Base-by-base conservation (phyloP, 2,113 vertebrate genomes). In the Tichodroma muraria region DNA sequence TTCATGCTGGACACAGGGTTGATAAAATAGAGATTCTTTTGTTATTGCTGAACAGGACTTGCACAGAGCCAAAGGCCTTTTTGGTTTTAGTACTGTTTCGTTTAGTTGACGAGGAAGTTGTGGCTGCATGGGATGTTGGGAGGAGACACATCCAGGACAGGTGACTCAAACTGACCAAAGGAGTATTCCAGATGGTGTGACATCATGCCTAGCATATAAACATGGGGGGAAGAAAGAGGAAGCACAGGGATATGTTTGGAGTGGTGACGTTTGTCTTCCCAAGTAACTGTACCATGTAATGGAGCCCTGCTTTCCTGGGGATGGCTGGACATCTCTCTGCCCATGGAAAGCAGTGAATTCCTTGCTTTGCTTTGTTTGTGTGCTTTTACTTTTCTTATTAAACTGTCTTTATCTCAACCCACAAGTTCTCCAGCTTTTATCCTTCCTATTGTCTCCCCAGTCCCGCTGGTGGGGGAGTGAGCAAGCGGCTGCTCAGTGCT, bases 81-180 rank as follows among this genome's bases (percentile, higher is more conserved):
- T 50, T 38, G 18, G 10, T 14, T 73, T 66, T 59, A 0, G 0
- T 24, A 30, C 13, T 52, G 6, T 28, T 66, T 59, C 0, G 0
- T 24, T 24, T 11, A 44, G 6, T 23, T 52, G 23, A 50, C 0
- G 1, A 44, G 15, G 37, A 59, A 37, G 15, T 16, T 73, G 28
- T 28, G 44, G 33, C 45, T 37, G 15, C 11, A 7, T 33, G 44
- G 9, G 20, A 28, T 23, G 7, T 6, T 38, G 60, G 11, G 28
- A 59, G 69, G 19, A 66, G 19, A 24, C 33, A 44, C 6, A 8
- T 8, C 2, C 33, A 52, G 53, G 60, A 60, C 23, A 59, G 44
- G 18, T 44, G 44, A 59, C 85, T 33, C 37, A 64, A 33, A 38
- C 18, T 44, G 33, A 40, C 37, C 33, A 52, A 38, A 73, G 33